phyloP scores from a whole-genome alignment of 1,140 invertebrate genomes.

The Macrobrachium nipponense region DNA sequence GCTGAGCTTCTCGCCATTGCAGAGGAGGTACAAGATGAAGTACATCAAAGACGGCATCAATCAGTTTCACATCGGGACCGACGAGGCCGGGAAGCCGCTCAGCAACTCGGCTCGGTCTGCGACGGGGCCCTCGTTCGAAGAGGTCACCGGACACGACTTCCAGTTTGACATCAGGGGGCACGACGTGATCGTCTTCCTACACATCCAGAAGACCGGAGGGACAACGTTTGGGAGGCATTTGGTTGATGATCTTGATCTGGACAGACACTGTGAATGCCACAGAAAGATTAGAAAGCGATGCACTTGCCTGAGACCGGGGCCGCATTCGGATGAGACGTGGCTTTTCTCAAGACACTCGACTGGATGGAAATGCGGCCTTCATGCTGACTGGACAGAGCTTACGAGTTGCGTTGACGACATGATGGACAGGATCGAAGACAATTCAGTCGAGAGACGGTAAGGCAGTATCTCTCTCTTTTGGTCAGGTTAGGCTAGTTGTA shows the following conservation, averaged over 20 bases:
- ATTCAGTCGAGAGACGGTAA: slow-evolving; percentile 67
- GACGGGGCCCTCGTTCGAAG: slow-evolving; percentile 80
- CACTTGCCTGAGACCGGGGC: slow-evolving; percentile 86
- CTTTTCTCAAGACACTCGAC: slow-evolving; percentile 98
- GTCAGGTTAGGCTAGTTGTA: neutral
- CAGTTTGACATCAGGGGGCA: slow-evolving; percentile 82
- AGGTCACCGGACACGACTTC: slow-evolving; percentile 86
- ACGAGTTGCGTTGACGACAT: slow-evolving; percentile 89
- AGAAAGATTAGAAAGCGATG: slow-evolving; percentile 83
- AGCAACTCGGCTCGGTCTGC: slow-evolving; percentile 69
- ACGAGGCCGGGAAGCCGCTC: slow-evolving; percentile 66
- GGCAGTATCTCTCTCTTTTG: neutral
- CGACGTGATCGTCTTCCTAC: slow-evolving; percentile 98
- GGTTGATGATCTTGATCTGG: slow-evolving; percentile 90
- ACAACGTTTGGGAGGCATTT: slow-evolving; percentile 96
- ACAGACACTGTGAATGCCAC: slow-evolving; percentile 89
- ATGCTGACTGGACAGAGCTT: slow-evolving; percentile 98
- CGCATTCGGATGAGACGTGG: slow-evolving; percentile 91
- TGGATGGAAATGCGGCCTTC: slow-evolving; percentile 98
- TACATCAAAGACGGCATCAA: slow-evolving; percentile 66
- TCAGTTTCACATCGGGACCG: slow-evolving; percentile 67
- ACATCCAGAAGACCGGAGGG: slow-evolving; percentile 96
- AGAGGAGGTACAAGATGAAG: slow-evolving; percentile 67
- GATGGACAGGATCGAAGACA: slow-evolving; percentile 87
- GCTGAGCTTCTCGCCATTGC: slow-evolving; percentile 73